Conservation (phyloP, 2,888 invertebrate species). For the Bugula neritina region DNA sequence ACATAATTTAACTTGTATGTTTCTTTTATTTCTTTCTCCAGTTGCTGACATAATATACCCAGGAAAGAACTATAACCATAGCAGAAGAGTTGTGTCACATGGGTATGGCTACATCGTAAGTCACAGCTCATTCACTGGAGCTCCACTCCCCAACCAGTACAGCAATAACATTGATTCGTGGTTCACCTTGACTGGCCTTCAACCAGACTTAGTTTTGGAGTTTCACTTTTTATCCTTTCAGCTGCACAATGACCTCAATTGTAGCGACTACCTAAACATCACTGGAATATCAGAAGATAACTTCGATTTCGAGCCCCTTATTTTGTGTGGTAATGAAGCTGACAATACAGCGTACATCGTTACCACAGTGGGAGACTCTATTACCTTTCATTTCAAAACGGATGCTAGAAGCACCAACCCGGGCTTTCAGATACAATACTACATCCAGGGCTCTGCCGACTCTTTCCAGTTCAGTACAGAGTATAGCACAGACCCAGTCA, state of each 20-base stretch:
- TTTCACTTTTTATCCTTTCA: background rate
- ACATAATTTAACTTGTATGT: too few relatives aligned
- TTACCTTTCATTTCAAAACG: slow-evolving; percentile 23
- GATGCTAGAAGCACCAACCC: background rate
- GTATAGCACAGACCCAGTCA: background rate
- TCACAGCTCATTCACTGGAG: background rate
- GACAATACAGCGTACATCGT: background rate
- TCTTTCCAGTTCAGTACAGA: background rate
- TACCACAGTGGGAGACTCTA: background rate
- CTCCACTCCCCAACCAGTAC: background rate
- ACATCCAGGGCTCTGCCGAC: background rate
- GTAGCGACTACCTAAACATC: background rate
- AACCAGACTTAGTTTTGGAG: background rate
- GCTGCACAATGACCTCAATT: background rate
- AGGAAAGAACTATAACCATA: slow-evolving; percentile 2
- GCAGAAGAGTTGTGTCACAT: background rate
- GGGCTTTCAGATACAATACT: background rate
- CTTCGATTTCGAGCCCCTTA: background rate
- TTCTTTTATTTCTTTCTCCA: too few relatives aligned
- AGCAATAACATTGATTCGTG: background rate
- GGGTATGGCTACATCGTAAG: slow-evolving; percentile 4
- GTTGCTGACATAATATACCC: slow-evolving; percentile 20
- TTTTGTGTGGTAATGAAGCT: background rate
- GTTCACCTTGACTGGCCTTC: background rate
- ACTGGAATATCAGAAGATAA: background rate